Percentiles rank a stretch among this genome's conserved stretches.
These are phyloP conservation scores for Osedax fenrisi DNA, from an alignment of 2,888 invertebrate genomes.

Conservation along the genomic window DNA sequence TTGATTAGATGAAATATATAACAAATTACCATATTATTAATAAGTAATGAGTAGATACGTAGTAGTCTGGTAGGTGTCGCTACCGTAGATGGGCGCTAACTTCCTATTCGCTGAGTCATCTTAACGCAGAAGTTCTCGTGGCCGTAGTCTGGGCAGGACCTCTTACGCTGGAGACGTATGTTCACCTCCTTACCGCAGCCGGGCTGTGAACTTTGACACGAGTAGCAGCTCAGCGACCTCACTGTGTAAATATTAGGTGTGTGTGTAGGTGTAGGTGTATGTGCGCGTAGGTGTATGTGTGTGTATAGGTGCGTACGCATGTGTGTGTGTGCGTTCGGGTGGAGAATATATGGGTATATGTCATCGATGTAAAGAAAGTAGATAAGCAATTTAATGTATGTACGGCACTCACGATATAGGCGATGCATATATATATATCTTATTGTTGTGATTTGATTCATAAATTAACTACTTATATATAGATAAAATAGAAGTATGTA, in stretches of 20 bases:
- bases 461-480: too few species aligned
- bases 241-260: background rate
- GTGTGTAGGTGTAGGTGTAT: background rate
- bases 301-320: background rate
- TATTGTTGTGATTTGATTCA: too few species aligned
- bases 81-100: slow-evolving; percentile 42
- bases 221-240: slow-evolving; percentile 43
- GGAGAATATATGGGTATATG: too few species aligned
- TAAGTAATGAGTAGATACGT: too few species aligned
- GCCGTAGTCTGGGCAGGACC: slow-evolving; percentile 40
- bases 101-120: slow-evolving; percentile 43
- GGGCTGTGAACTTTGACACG: slow-evolving; percentile 47
- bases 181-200: slow-evolving; percentile 48
- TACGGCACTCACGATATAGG: too few species aligned
- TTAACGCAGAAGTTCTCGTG: slow-evolving; percentile 48
- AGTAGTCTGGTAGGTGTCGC: too few species aligned
- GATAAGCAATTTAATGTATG: too few species aligned
- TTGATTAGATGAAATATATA: too few species aligned
- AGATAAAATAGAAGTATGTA: too few species aligned
- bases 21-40: too few species aligned
- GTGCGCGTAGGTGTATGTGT: background rate
- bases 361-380: too few species aligned
- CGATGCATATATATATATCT: too few species aligned
- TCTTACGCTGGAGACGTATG: slow-evolving; percentile 47
- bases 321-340: background rate